Base-by-base conservation (phyloP, 1,140 invertebrate species). In the Trigoniulus corallinus region DNA sequence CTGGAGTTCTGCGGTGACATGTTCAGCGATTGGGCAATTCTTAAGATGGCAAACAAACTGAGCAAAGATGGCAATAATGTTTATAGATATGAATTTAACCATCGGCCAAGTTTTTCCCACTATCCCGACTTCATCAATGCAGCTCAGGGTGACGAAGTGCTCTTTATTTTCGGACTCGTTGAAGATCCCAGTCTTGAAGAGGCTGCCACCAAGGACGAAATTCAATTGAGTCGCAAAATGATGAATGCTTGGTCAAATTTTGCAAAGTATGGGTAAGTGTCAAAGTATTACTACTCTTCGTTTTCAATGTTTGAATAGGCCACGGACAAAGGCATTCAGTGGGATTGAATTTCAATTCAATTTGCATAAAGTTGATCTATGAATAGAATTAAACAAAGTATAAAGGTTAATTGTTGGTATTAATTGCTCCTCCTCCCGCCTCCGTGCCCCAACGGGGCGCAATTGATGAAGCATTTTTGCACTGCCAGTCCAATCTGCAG, bases 141-240 rank as follows among this genome's bases (percentile, higher is more conserved):
- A 12, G 54, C 48, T 26, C 60, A 61, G 20, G 60, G 60, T 1
- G 60, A 61, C 40, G 60, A 62, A 39, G 52, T 61, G 2, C 23
- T 59, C 0, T 56, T 57, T 21, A 25, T 51, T 4, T 56, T 62
- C 40, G 60, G 60, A 37, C 39, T 61, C 1, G 43, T 53, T 15
- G 44, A 54, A 15, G 3, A 51, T 18, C 43, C 1, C 0, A 27
- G 20, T 20, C 54, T 23, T 37, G 21, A 10, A 24, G 18, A 25
- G 27, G 37, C 15, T 23, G 21, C 49, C 0, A 13, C 48, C 1
- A 26, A 44, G 25, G 53, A 53, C 12, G 58, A 60, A 45, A 12
- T 13, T n/a, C 46, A 26, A n/a, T 25, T 60, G 18, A 52, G 48
- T 1, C 13, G 27, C 2, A 25, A 20, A 21, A 57, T 58, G 20